Base-by-base conservation (phyloP, 37 sponge, comb jelly and placozoan genomes). In the Eunapius fragilis region DNA sequence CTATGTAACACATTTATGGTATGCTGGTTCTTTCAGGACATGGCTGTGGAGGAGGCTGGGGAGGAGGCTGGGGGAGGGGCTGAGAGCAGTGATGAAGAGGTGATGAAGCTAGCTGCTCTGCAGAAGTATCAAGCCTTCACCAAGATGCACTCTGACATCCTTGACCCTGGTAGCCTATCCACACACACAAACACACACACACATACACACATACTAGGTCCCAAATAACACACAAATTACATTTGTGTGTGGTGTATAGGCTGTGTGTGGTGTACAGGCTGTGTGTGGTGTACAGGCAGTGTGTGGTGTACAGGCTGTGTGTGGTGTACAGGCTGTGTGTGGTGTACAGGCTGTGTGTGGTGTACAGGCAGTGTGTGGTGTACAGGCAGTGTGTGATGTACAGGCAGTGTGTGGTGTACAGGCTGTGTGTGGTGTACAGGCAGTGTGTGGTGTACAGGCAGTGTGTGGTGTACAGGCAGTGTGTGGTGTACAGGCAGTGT, bases 61-160 rank as follows among this genome's bases (percentile, higher is more conserved):
- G 28, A 28, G 37, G 67, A 33, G 33, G 76, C 30, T 49, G 49
- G 75, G n/a, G 79, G 70, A 38, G 79, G 71, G 13, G 70, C 45
- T 13, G 41, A 77, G 12, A 28, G 37, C 30, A 74, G 38, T 68
- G 88, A 75, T 24, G 82, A 82, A 3, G 80, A 72, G 25, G 22
- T 3, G 25, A 0, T 5, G 23, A 69, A 69, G 82, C 50, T 67
- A 68, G 82, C 76, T 69, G 90, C 85, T 48, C 38, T 22, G 67
- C 80, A 11, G 77, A 90, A 86, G 77, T 90, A 90, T 32, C 45
- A 85, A 23, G 73, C 81, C 36, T 90, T 90, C 72, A 24, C 49
- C 19, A 41, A 75, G 50, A 67, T 49, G 25, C 81, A 77, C 70
- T 71, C 77, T 0, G 78, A 85, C 45, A 76, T 90, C 48, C 71